phyloP scores from a whole-genome alignment of 2,888 invertebrate species.

The Cyaniris semiargus region DNA sequence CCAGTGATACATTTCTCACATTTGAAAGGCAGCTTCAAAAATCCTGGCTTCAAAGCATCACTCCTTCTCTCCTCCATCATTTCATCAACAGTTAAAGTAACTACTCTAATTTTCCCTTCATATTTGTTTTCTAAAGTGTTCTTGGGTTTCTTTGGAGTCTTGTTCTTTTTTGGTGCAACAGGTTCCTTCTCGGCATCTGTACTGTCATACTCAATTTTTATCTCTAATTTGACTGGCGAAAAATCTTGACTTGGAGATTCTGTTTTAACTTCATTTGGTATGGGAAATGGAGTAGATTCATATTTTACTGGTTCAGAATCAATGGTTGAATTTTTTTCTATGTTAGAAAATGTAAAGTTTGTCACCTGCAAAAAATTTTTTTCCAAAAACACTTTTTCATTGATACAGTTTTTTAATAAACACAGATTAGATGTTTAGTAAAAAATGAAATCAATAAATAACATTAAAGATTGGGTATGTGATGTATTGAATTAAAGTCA shows the following conservation, averaged over 20 bases:
- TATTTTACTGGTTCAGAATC: slow-evolving; percentile 40
- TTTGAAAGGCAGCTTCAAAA: slow-evolving; percentile 58
- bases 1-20: slow-evolving; percentile 62
- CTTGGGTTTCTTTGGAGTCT: slow-evolving; percentile 30
- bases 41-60: slow-evolving; percentile 51
- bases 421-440: neutral
- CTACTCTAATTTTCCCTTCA: slow-evolving; percentile 54
- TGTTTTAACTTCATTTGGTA: slow-evolving; percentile 36
- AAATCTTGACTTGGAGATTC: slow-evolving; percentile 37
- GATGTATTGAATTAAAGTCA: too few relatives aligned
- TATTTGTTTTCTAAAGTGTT: slow-evolving; percentile 45
- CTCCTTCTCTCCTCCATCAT: slow-evolving; percentile 53
- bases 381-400: too few relatives aligned
- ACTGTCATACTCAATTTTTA: slow-evolving; percentile 54
- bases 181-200: slow-evolving; percentile 50
- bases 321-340: slow-evolving; percentile 42
- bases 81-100: slow-evolving; percentile 52
- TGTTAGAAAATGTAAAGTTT: slow-evolving; percentile 39
- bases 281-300: slow-evolving; percentile 29
- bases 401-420: too few relatives aligned
- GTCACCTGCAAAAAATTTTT: neutral
- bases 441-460: neutral
- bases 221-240: slow-evolving; percentile 39
- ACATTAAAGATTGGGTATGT: neutral
- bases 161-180: slow-evolving; percentile 35